Evolutionary conservation across 2,113 vertebrate species (phyloP).

Genomic region (Calcarius ornatus): DNA sequence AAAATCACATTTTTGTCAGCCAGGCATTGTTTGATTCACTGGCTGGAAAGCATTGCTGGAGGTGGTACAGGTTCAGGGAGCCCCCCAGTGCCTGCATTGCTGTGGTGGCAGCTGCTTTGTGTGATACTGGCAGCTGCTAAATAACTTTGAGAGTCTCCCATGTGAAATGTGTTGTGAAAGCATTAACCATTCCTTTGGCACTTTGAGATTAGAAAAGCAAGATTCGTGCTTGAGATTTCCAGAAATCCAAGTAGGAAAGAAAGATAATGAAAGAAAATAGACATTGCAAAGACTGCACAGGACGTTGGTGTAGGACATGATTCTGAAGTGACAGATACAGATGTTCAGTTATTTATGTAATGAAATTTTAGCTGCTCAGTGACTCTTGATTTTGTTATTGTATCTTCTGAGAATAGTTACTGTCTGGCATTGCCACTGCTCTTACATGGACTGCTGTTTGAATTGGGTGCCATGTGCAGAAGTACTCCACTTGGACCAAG

Average conservation of each 20-base stretch:
- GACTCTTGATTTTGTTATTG: not conserved
- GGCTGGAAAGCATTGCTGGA: fast-evolving
- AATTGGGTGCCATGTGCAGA: not conserved
- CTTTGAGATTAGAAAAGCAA: not conserved
- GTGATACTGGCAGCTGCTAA: not conserved
- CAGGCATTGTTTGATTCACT: not conserved
- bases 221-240: not conserved
- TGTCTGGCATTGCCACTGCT: not conserved
- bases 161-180: not conserved
- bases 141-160: not conserved
- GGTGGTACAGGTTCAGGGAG: not conserved
- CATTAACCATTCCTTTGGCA: not conserved
- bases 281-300: not conserved
- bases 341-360: not conserved
- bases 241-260: not conserved
- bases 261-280: not conserved
- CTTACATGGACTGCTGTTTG: not conserved
- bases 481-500: not conserved
- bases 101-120: not conserved
- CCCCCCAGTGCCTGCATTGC: fast-evolving
- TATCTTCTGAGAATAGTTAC: not conserved
- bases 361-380: not conserved
- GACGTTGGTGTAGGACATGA: not conserved
- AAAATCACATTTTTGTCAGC: not conserved
- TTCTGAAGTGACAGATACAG: not conserved